Evolutionary conservation across 1,140 invertebrate genomes (phyloP).

Genomic region (Platorchestia sp.): DNA sequence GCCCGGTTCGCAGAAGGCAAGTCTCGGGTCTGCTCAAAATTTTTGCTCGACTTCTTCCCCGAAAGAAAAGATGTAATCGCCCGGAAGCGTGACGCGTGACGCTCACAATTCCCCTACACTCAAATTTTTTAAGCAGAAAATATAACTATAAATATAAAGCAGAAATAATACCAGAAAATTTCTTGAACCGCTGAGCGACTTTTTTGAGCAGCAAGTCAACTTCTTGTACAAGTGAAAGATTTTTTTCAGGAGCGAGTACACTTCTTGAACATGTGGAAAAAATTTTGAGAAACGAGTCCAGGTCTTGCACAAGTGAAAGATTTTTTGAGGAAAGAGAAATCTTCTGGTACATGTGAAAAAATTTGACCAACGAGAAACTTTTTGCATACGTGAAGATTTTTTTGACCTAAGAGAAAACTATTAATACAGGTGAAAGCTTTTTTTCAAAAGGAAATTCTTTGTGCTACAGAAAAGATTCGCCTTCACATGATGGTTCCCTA

Average conservation of each 20-base stretch:
- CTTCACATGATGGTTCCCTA: neutral
- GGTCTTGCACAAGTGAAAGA: too few species aligned
- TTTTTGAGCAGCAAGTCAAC: too few species aligned
- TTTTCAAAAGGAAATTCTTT: too few species aligned
- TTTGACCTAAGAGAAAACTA: neutral
- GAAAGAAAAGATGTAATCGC: slow-evolving; percentile 22
- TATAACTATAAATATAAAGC: too few species aligned
- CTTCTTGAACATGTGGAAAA: neutral
- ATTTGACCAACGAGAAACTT: too few species aligned
- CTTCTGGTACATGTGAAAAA: neutral
- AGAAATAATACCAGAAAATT: neutral
- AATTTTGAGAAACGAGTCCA: neutral
- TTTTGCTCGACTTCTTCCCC: neutral
- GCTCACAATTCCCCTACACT: neutral
- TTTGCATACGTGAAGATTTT: too few species aligned
- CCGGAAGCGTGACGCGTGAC: neutral
- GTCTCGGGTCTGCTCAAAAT: neutral
- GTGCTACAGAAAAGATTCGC: neutral
- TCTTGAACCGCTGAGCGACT: neutral
- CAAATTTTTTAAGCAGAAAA: slow-evolving; percentile 30
- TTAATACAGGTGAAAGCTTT: neutral
- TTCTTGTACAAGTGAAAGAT: neutral
- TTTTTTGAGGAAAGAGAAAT: neutral
- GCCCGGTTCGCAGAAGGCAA: neutral
- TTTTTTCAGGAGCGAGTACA: neutral